Percentiles rank a stretch among this genome's conserved stretches.
phyloP scores from a whole-genome alignment of 2,797 vertebrate genomes.

The Melopsittacus undulatus region DNA sequence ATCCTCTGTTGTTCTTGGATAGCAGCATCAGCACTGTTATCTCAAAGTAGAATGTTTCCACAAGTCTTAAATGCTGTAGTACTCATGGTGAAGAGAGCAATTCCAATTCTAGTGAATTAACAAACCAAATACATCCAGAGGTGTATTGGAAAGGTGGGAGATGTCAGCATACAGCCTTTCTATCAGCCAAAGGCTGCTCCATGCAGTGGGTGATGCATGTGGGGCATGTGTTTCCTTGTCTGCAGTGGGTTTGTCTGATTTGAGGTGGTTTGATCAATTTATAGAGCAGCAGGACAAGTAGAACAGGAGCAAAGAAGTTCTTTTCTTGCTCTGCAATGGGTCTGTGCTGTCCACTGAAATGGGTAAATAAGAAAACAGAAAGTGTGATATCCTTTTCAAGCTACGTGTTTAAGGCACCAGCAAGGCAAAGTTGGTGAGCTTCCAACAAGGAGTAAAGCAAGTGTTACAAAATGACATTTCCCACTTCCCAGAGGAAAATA shows the following conservation, averaged over 20 bases:
- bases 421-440: not conserved
- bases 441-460: not conserved
- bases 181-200: not conserved
- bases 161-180: not conserved
- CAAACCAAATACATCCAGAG: not conserved
- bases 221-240: not conserved
- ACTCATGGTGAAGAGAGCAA: not conserved
- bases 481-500: constrained; percentile 12
- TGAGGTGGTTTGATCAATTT: not conserved
- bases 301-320: not conserved
- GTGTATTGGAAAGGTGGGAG: not conserved
- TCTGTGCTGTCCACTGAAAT: not conserved
- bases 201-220: not conserved
- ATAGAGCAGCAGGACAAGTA: not conserved
- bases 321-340: not conserved
- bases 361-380: not conserved
- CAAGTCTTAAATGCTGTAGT: not conserved
- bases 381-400: not conserved
- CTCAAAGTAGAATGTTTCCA: constrained; percentile 23
- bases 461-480: not conserved
- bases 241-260: not conserved
- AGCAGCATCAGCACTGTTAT: not conserved
- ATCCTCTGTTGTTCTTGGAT: constrained; percentile 43
- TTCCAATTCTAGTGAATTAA: not conserved
- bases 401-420: not conserved